Base-by-base conservation (phyloP, 1,140 invertebrate genomes). In the Cydia strobilella region DNA sequence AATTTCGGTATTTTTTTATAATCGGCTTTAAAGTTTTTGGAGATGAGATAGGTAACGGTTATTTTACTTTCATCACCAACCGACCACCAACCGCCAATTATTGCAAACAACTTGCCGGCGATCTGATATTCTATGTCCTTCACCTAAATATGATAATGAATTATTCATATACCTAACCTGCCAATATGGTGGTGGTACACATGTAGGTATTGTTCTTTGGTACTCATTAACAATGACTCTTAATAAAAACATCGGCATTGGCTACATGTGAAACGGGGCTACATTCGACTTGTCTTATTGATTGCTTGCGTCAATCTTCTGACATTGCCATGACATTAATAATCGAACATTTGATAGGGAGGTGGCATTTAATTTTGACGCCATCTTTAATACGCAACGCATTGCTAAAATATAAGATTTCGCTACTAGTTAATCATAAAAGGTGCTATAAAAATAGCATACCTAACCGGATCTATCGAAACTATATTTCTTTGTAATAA, bases 61-160 rank as follows among this genome's bases (percentile, higher is more conserved):
- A 25, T 1, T 25, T 25, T 25, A 25, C 25, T 25, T 25, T 25
- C 25, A 25, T 25, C 25, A 25, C 9, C 35, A 0, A 39, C 7
- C 7, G 35, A 35, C n/a, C n/a, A n/a, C n/a, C n/a, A n/a, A 35
- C 31, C 0, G 5, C 5, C 31, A 35, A 13, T 48, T 54, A 54
- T 18, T 18, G n/a, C n/a, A 18, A 54, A 15, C 9, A 6, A 18
- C n/a, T 18, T 54, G 7, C n/a, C 20, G 18, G 54, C 54, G 54
- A 59, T 23, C 18, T 59, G 54, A 59, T 59, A 59, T 59, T 59
- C 1, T 3, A 4, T 39, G 77, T 74, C 77, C 77, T 81, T 77
- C 77, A 77, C 73, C 77, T 72, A 48, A 71, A 76, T 81, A 81
- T 81, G 76, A 39, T 79, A 79, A 81, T 79, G 25, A 13, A 75